Evolutionary conservation across 2,113 vertebrate genomes (phyloP).

Genomic region (Struthio camelus): DNA sequence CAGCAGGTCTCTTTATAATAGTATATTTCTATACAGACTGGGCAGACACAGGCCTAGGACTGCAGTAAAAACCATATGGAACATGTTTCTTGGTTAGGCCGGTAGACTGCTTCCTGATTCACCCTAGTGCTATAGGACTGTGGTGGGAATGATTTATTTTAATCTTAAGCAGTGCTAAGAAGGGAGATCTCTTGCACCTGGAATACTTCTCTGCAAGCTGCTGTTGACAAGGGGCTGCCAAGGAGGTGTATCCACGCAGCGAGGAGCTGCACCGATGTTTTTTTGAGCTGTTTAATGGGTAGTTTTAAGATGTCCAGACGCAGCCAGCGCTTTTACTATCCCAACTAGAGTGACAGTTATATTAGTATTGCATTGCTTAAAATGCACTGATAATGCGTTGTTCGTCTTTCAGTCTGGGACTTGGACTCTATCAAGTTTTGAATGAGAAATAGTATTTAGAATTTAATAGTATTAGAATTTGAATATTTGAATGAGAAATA

Average conservation of each 20-base stretch:
- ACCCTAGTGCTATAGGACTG: neutral
- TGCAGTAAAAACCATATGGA: neutral
- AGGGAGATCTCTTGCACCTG: neutral
- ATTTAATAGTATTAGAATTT: neutral
- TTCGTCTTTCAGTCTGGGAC: neutral
- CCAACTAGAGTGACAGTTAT: neutral
- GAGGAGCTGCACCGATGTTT: neutral
- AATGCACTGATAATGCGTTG: neutral
- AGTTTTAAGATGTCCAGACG: neutral
- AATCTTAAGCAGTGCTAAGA: neutral
- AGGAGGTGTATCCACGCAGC: neutral
- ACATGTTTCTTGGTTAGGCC: neutral
- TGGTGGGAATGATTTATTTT: neutral
- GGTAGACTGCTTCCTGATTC: neutral
- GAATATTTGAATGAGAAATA: no score
- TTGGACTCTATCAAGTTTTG: neutral
- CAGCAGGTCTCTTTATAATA: neutral
- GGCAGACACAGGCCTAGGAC: neutral
- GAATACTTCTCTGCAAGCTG: neutral
- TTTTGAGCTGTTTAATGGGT: neutral
- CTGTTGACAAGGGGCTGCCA: neutral
- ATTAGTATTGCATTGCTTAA: neutral
- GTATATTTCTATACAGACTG: neutral
- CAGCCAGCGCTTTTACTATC: neutral
- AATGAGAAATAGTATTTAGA: neutral